Evolutionary conservation across 1,140 invertebrate species (phyloP).

Genomic region (Spodoptera litura): DNA sequence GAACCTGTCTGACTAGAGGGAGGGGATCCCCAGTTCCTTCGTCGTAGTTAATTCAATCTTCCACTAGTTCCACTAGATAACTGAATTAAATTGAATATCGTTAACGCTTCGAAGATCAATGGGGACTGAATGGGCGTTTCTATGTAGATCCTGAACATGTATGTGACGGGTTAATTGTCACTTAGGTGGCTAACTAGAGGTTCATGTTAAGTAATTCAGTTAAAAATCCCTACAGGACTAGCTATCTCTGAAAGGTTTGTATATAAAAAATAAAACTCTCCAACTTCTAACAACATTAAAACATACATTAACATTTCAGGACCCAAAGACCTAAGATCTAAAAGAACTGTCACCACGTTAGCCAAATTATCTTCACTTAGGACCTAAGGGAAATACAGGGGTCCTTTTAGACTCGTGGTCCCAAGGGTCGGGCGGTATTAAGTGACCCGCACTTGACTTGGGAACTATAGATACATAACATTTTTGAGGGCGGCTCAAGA

Average conservation of each 20-base stretch:
- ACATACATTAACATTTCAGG: background rate
- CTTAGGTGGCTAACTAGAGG: background rate
- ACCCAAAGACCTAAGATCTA: background rate
- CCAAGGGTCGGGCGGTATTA: constrained; percentile 16
- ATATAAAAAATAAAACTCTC: no score
- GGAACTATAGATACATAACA: constrained; percentile 1
- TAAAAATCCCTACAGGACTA: no score
- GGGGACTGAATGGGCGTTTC: background rate
- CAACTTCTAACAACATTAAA: no score
- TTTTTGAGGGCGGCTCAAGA: background rate
- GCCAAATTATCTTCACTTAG: constrained; percentile 29
- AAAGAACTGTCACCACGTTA: constrained; percentile 15
- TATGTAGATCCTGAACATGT: constrained; percentile 1
- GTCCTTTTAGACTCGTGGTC: constrained; percentile 2
- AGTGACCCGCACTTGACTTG: constrained; percentile 38
- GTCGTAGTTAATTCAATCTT: constrained; percentile 28
- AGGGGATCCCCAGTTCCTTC: constrained; percentile 22
- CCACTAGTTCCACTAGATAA: constrained; percentile 6
- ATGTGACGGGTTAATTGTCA: constrained; percentile 12
- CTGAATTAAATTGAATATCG: constrained; percentile 40
- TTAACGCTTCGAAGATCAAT: constrained; percentile 38
- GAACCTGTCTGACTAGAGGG: constrained; percentile 3
- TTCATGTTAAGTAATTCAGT: background rate
- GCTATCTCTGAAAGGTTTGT: no score
- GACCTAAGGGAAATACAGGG: constrained; percentile 34